Conservation (phyloP, 1,140 invertebrate genomes). For the Wiebesia pumilae region DNA sequence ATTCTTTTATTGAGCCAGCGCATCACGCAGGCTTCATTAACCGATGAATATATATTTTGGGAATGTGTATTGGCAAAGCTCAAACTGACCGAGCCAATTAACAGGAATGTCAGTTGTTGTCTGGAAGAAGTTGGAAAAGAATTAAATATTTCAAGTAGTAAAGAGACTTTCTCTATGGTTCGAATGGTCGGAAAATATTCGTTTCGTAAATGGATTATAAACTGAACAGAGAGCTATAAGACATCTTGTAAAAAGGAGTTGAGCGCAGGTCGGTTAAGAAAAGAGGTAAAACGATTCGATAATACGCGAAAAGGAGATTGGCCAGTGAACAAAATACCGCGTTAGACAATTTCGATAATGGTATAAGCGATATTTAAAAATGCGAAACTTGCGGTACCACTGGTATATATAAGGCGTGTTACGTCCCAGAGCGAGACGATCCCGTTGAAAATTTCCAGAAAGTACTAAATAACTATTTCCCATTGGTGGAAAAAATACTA, state of each 20-base stretch:
- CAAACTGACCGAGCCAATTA: background rate
- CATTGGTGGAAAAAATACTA: constrained; percentile 9
- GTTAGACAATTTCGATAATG: constrained; percentile 51
- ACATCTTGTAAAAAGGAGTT: constrained; percentile 16
- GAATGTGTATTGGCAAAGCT: background rate
- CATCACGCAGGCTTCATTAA: background rate
- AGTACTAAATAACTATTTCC: constrained; percentile 25
- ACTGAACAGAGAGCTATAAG: background rate
- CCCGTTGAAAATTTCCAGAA: constrained; percentile 52
- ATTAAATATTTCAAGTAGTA: background rate
- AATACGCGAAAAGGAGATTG: constrained; percentile 32
- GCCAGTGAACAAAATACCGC: constrained; percentile 52
- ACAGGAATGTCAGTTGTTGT: background rate
- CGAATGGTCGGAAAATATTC: constrained; percentile 9
- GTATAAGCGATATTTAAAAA: constrained; percentile 40
- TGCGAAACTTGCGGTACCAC: constrained; percentile 25
- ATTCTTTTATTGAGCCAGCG: background rate
- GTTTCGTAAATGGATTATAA: constrained; percentile 5
- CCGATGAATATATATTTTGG: constrained; percentile 9
- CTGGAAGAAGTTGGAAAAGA: background rate
- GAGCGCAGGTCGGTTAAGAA: background rate
- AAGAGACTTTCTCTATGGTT: background rate
- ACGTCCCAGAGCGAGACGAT: constrained; percentile 32
- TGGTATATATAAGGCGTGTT: constrained; percentile 2
- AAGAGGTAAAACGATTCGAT: constrained; percentile 1